These are phyloP conservation scores for Achlya flavicornis DNA, from an alignment of 2,888 invertebrate species.

Conservation along the genomic window DNA sequence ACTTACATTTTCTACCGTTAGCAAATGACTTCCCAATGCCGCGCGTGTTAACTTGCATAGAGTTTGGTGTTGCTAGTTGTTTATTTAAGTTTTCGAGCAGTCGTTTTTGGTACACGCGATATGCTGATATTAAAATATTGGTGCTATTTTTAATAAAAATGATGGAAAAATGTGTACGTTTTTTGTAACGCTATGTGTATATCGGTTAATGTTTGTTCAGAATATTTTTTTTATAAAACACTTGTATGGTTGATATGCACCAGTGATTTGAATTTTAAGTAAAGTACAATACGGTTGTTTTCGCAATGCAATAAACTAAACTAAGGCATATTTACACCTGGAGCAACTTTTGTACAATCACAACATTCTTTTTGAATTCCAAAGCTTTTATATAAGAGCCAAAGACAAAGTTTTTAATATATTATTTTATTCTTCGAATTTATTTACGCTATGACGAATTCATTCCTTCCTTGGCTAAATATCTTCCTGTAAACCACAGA, in stretches of 20 bases:
- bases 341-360: constrained; percentile 64
- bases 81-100: constrained; percentile 52
- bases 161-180: constrained; percentile 54
- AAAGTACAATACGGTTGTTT: constrained; percentile 42
- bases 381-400: constrained; percentile 63
- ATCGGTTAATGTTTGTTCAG: constrained; percentile 40
- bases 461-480: constrained; percentile 51
- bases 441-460: constrained; percentile 38
- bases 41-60: constrained; percentile 46
- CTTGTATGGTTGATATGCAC: constrained; percentile 47
- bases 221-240: constrained; percentile 26
- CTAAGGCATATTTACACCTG: constrained; percentile 37
- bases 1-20: constrained; percentile 13
- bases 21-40: constrained; percentile 30
- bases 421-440: constrained; percentile 49
- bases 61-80: constrained; percentile 66
- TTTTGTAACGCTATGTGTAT: constrained; percentile 50
- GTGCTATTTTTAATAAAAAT: constrained; percentile 70
- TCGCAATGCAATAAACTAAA: constrained; percentile 51
- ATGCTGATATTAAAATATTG: constrained; percentile 77
- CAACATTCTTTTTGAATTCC: constrained; percentile 44
- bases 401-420: constrained; percentile 58
- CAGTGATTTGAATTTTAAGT: constrained; percentile 67
- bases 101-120: constrained; percentile 52
- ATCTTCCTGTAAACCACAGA: constrained; percentile 47